phyloP scores from a whole-genome alignment of 2,797 vertebrate species.

The Choloepus didactylus region DNA sequence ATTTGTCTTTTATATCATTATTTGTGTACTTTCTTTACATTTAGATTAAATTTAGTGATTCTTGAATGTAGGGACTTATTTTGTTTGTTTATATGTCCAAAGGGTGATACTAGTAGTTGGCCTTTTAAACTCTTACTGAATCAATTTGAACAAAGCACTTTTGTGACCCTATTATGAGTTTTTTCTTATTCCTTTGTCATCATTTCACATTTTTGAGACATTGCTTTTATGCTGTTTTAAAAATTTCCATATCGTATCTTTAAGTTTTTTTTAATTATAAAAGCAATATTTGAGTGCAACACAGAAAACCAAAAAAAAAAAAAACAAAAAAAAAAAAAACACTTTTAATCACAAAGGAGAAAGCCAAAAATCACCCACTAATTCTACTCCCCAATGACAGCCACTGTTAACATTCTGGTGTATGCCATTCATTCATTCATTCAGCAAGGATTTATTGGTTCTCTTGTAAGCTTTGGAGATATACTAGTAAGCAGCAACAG shows the following conservation, averaged over 20 bases:
- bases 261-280: neutral
- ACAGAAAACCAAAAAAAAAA: neutral
- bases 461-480: constrained; percentile 36
- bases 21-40: neutral
- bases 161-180: neutral
- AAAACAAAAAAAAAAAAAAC: neutral
- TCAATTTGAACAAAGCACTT: neutral
- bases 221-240: too few relatives aligned
- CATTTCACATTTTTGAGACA: constrained; percentile 20
- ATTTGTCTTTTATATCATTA: neutral
- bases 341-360: constrained; percentile 6
- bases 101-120: neutral
- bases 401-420: neutral
- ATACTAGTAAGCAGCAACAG: neutral
- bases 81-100: neutral
- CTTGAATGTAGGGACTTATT: neutral
- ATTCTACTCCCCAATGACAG: neutral
- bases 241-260: too few relatives aligned
- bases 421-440: neutral
- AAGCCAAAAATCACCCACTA: neutral
- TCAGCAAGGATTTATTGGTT: neutral
- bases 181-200: constrained; percentile 31
- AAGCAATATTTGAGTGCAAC: neutral
- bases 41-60: neutral
- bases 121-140: neutral